Conservation (phyloP, 2,797 vertebrate species). For the Taeniopygia guttata region DNA sequence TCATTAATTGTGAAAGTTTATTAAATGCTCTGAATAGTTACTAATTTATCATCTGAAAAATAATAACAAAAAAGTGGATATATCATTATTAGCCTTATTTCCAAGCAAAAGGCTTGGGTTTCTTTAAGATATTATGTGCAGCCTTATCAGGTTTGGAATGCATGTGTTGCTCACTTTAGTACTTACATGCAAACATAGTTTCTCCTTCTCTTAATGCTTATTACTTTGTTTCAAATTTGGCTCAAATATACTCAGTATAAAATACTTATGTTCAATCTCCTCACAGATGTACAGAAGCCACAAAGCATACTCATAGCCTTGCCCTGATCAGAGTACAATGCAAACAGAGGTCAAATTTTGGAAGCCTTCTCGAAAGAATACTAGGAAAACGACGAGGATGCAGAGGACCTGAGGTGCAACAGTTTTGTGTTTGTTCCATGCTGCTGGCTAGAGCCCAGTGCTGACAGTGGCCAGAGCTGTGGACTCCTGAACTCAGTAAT, state of each 20-base stretch:
- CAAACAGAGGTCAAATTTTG: background rate
- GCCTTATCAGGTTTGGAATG: background rate
- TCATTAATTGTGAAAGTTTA: slow-evolving; percentile 10
- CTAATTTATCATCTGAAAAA: background rate
- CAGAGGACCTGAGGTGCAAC: background rate
- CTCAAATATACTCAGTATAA: background rate
- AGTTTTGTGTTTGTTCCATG: background rate
- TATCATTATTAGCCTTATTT: background rate
- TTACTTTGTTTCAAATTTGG: background rate
- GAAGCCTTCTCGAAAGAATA: background rate
- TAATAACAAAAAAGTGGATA: background rate
- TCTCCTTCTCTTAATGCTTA: background rate
- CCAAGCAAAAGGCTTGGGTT: background rate
- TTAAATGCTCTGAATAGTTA: background rate
- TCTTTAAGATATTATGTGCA: background rate
- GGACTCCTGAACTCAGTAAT: background rate
- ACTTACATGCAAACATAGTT: background rate
- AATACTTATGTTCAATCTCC: background rate
- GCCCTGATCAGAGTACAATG: background rate
- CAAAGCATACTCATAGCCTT: background rate
- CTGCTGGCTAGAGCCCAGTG: background rate
- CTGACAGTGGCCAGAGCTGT: background rate
- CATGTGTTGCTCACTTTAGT: background rate
- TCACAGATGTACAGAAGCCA: background rate
- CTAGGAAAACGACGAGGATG: background rate